These are phyloP conservation scores for Monomorium pharaonis DNA, from an alignment of 1,140 invertebrate genomes.

Conservation along the genomic window DNA sequence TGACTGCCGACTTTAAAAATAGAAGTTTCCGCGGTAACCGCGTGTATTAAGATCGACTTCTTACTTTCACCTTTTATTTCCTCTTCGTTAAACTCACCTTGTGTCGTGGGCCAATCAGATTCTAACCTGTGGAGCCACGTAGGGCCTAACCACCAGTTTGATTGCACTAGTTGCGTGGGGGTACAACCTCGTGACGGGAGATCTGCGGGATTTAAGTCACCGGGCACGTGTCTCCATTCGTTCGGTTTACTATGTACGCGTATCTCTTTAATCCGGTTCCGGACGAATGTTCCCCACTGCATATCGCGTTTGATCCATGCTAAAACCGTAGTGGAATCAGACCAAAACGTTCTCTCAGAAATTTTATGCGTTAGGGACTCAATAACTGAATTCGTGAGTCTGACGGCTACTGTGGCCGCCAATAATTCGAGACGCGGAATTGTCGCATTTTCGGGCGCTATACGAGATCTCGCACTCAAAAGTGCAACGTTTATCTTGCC, in stretches of 20 bases:
- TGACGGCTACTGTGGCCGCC: conserved; percentile 48
- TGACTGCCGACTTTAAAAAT: not conserved
- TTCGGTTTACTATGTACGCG: not conserved
- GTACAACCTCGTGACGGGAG: conserved; percentile 76
- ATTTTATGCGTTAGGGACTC: conserved; percentile 34
- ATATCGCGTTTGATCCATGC: conserved; percentile 42
- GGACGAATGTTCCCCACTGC: conserved; percentile 48
- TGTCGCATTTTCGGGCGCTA: not conserved
- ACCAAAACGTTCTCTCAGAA: conserved; percentile 27
- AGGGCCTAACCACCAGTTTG: conserved; percentile 74
- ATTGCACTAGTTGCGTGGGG: conserved; percentile 61
- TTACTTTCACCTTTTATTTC: conserved; percentile 60
- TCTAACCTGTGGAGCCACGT: conserved; percentile 67
- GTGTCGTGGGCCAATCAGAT: conserved; percentile 65
- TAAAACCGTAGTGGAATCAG: conserved; percentile 53
- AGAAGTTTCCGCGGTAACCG: too few species aligned
- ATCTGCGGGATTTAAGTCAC: not conserved
- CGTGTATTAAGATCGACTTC: conserved; percentile 19
- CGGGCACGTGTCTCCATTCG: conserved; percentile 65
- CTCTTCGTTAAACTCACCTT: conserved; percentile 32
- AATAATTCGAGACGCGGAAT: conserved; percentile 54
- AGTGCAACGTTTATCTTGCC: not conserved
- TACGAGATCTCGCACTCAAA: not conserved
- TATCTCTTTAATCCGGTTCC: conserved; percentile 55
- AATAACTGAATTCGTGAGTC: not conserved